phyloP scores from a whole-genome alignment of 1,140 invertebrate species.

The Sarcophaga bullata region DNA sequence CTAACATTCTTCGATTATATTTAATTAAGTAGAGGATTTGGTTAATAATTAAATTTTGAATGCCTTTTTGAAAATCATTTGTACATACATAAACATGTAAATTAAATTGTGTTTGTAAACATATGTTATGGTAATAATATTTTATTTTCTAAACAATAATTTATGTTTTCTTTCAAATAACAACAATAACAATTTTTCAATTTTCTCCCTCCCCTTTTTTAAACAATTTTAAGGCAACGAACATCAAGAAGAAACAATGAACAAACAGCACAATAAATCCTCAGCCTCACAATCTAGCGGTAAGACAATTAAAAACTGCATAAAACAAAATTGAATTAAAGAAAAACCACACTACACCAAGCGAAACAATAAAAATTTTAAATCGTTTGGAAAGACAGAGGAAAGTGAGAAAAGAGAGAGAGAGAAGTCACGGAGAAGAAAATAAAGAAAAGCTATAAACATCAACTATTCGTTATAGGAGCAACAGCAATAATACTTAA shows the following conservation, averaged over 20 bases:
- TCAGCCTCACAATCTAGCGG: background rate
- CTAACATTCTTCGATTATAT: too few relatives aligned
- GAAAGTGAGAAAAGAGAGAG: too few relatives aligned
- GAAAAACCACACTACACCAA: background rate
- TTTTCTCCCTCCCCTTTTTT: background rate
- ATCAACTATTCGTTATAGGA: too few relatives aligned
- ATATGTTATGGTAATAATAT: constrained; percentile 10
- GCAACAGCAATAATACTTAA: too few relatives aligned
- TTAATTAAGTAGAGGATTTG: too few relatives aligned
- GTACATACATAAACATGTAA: background rate
- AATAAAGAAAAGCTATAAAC: too few relatives aligned
- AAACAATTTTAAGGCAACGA: background rate
- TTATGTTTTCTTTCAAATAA: background rate
- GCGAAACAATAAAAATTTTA: background rate
- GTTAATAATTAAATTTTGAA: too few relatives aligned
- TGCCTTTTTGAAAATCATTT: background rate
- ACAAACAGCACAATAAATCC: background rate
- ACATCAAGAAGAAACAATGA: background rate
- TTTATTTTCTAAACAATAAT: background rate
- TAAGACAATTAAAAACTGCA: background rate
- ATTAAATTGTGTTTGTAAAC: background rate
- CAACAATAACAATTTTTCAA: background rate
- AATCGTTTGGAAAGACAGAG: too few relatives aligned
- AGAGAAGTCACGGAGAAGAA: too few relatives aligned
- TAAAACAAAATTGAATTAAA: background rate